These are phyloP conservation scores for Glaucomys volans DNA, from an alignment of 2,113 vertebrate genomes.

Conservation along the genomic window DNA sequence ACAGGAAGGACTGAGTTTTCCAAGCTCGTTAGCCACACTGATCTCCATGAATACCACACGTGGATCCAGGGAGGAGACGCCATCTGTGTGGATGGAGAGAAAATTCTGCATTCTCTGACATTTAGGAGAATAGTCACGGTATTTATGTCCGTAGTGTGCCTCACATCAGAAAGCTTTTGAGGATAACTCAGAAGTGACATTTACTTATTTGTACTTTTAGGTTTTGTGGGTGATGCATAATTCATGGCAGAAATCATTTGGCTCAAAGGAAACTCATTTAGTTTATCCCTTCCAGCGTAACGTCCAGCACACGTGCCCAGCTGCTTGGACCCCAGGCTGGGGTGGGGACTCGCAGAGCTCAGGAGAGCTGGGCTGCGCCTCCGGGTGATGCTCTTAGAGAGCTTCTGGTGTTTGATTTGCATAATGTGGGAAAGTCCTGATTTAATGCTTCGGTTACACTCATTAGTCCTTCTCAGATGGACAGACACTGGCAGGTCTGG, in stretches of 20 bases:
- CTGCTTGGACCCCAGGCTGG: accelerated
- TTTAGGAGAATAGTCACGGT: slow-evolving; percentile 74
- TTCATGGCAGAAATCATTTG: slow-evolving; percentile 76
- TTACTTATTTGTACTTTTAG: slow-evolving; percentile 75
- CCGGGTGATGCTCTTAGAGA: accelerated
- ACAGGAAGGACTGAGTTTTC: slow-evolving; percentile 49
- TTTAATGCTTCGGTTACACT: background rate
- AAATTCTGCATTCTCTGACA: slow-evolving; percentile 81
- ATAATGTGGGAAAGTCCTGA: background rate
- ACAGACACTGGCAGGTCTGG: slow-evolving; percentile 28
- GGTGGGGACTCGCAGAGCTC: accelerated
- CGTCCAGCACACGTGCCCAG: slow-evolving; percentile 8
- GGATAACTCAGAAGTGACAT: slow-evolving; percentile 79
- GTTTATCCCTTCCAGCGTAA: slow-evolving; percentile 30
- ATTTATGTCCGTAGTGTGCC: slow-evolving; percentile 61
- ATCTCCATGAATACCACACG: slow-evolving; percentile 64
- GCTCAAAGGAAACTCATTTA: slow-evolving; percentile 76
- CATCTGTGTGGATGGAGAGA: background rate
- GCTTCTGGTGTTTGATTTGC: background rate
- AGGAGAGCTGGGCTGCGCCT: too few species aligned
- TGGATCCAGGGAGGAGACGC: background rate
- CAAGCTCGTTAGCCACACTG: slow-evolving; percentile 53
- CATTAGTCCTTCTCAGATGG: background rate
- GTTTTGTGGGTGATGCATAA: slow-evolving; percentile 72
- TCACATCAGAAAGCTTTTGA: slow-evolving; percentile 70